Conservation (phyloP, 2,797 vertebrate genomes). For the Alosa sapidissima region DNA sequence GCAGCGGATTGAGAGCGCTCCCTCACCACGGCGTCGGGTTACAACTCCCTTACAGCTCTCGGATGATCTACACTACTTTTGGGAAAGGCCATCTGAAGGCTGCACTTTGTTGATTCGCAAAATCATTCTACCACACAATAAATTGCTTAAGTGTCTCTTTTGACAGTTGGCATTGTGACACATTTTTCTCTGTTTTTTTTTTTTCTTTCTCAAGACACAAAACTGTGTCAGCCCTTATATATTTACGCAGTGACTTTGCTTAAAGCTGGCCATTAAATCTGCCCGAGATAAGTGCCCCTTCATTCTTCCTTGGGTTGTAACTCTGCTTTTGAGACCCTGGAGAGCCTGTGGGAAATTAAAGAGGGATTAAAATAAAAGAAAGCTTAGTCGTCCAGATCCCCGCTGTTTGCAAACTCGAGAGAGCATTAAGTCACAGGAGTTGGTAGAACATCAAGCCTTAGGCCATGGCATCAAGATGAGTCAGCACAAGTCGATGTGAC, state of each 20-base stretch:
- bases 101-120: background rate
- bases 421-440: slow-evolving; percentile 8
- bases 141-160: background rate
- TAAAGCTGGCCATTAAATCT: background rate
- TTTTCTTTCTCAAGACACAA: background rate
- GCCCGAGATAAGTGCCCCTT: background rate
- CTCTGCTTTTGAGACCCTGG: slow-evolving; percentile 7
- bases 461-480: background rate
- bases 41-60: background rate
- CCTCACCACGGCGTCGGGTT: background rate
- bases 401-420: background rate
- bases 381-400: background rate
- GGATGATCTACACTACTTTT: background rate
- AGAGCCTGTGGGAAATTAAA: slow-evolving; percentile 10
- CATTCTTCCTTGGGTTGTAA: background rate
- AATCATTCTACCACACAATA: background rate
- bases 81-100: background rate
- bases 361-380: slow-evolving; percentile 3
- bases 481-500: background rate
- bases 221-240: background rate
- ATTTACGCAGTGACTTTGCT: background rate
- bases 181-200: too few relatives aligned
- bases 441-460: background rate
- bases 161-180: background rate
- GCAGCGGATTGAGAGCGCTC: slow-evolving; percentile 27